A percentile compares a stretch with the other conserved stretches of the same genome.
Evolutionary conservation across 2,113 vertebrate species (phyloP).

Genomic region (Carassius gibelio): DNA sequence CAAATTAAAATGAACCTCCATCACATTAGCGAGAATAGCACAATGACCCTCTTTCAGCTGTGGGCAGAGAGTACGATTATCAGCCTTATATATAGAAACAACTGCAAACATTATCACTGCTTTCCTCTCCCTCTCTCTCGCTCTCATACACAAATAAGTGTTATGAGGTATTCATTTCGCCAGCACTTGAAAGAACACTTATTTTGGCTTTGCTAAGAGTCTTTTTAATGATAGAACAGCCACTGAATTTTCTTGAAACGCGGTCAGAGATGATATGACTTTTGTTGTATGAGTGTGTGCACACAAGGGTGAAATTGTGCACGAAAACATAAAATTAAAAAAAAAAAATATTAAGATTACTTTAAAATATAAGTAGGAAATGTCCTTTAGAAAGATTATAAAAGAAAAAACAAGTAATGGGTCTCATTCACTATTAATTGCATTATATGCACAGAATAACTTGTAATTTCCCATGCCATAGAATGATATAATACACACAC

Average conservation of each 20-base stretch:
- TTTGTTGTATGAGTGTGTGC: not conserved
- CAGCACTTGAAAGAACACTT: conserved; percentile 2
- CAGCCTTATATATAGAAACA: conserved; percentile 54
- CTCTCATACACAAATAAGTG: not conserved
- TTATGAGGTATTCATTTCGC: not conserved
- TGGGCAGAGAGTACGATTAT: conserved; percentile 72
- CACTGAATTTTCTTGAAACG: not conserved
- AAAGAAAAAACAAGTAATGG: conserved; percentile 54
- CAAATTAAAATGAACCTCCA: conserved; percentile 75
- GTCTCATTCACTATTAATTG: no score
- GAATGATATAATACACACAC: no score
- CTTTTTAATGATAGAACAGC: not conserved
- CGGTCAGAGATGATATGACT: conserved; percentile 10
- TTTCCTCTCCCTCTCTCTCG: conserved; percentile 18
- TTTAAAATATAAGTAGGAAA: no score
- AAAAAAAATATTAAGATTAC: not conserved
- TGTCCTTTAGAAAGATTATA: no score
- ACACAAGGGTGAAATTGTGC: no score
- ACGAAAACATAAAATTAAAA: not conserved
- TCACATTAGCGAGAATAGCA: conserved; percentile 71
- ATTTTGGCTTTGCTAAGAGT: not conserved
- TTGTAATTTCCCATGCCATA: no score
- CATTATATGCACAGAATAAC: not conserved
- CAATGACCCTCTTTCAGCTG: conserved; percentile 70
- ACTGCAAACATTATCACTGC: conserved; percentile 46